A percentile compares a stretch with the other conserved stretches of the same genome.
These are phyloP conservation scores for Bombus cullumanus DNA, from an alignment of 1,140 invertebrate genomes.

Conservation along the genomic window DNA sequence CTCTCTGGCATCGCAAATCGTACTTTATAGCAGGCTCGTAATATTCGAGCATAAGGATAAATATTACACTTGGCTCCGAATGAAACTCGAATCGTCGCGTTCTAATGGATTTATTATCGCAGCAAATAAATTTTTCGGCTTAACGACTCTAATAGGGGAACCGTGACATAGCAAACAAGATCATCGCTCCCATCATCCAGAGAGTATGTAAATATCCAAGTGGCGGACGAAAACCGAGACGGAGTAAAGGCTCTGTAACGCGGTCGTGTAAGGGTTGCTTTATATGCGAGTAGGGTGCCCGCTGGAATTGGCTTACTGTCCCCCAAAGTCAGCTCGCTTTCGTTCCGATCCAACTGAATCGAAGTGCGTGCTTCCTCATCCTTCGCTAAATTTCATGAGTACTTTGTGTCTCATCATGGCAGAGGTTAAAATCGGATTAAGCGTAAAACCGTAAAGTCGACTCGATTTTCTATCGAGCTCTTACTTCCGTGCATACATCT, in stretches of 20 bases:
- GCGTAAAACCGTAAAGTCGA: conserved; percentile 36
- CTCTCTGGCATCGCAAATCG: too few relatives aligned
- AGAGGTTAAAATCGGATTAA: conserved; percentile 41
- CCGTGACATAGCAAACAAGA: conserved; percentile 81
- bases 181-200: conserved; percentile 79
- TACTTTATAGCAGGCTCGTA: background rate
- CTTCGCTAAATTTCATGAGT: conserved; percentile 54
- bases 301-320: conserved; percentile 76
- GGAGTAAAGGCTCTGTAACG: conserved; percentile 65
- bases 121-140: conserved; percentile 81
- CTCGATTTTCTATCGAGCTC: background rate
- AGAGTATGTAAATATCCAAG: conserved; percentile 81
- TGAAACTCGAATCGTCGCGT: conserved; percentile 63
- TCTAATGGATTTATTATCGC: conserved; percentile 83
- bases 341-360: conserved; percentile 70
- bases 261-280: conserved; percentile 74
- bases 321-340: conserved; percentile 72
- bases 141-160: conserved; percentile 82
- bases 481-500: too few relatives aligned
- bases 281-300: conserved; percentile 74
- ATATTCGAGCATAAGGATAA: background rate
- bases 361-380: conserved; percentile 64
- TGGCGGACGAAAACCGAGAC: conserved; percentile 66
- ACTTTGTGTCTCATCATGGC: conserved; percentile 34
- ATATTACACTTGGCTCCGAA: conserved; percentile 49